Evolutionary conservation across 2,888 invertebrate species (phyloP), one percentile per base, ranked within the genome.

Genomic region (Dusona sp.): DNA sequence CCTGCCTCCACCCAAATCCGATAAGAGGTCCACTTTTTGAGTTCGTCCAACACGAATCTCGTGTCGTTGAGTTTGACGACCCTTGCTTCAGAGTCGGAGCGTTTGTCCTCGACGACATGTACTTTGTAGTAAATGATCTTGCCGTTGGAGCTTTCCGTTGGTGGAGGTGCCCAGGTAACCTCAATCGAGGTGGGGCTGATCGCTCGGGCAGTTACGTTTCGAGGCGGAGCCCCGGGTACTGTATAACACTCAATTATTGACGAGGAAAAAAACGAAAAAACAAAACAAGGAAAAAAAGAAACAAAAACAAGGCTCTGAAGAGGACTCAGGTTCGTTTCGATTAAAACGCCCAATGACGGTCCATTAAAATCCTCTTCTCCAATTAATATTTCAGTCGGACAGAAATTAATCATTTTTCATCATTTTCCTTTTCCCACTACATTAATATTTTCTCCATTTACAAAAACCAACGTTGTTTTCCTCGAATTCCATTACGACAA

Each of bases 221-320:
- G 97, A 93, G 99, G 99, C 92, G 99, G 98, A 93, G 98, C 98
- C 95, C 98, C 98, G 94, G 99, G 99, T 96, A 98, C 99, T 99
- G 94, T 94, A 92, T 92, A 94, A 94, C 95, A 94, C 94, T 94
- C 93, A 93, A 92, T 94, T 94, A 95, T 95, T 94, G 94, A 94
- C 95, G 94, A 92, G 94, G 95, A 94, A 90, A 90, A 92, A 90
- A 92, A 89, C 89, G 67, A 86, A 89, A 90, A 88, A 84, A 70
- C 16, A 90, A 89, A 88, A 75, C 36, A 38, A 77, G 73, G 48
- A 38, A 45, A 25, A 51, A 48, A 36, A 61, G 65, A 65, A 90
- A 89, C 88, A 64, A 42, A 57, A 75, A 67, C 89, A 87, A 87
- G 89, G 86, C 77, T 88, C 91, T 89, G 82, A 38, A 61, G 13